Evolutionary conservation across 2,888 invertebrate genomes (phyloP), one percentile per base, ranked within the genome.

Genomic region (Clostera curtula): DNA sequence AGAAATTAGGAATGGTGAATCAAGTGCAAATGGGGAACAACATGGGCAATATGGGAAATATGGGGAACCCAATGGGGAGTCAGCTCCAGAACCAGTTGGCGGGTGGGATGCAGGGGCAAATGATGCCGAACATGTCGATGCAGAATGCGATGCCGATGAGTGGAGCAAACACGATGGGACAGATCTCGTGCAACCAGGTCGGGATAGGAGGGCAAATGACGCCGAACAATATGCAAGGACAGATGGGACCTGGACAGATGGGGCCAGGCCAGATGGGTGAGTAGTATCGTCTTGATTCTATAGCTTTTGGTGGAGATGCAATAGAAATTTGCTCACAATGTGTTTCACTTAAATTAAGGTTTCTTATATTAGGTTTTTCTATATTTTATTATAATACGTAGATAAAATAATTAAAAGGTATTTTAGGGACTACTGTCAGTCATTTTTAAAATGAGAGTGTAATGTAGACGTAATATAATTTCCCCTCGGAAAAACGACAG

Each of bases 1-100:
- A 85, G 39, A 88, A 88, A 53, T 72, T 88, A 35, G 74, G 77
- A 1, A 79, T 82, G 9, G 64, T 82, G 14, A 76, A 85, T 73
- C 87, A 87, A 55, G 77, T 79, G 0, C 83, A 82, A 21, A 87
- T 88, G 75, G 82, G 82, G 5, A 69, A 77, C 25, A 85, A 85
- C 24, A 86, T 87, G 74, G 67, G 66, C 0, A 66, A 66, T 0
- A 80, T 85, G 75, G 74, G 59, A 11, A 71, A 66, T 3, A 85
- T 80, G 69, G 70, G 63, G 1, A 82, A 80, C 21, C 74, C 84
- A 0, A 79, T 87, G 74, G 69, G 69, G 1, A 85, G 79, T 46
- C 82, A 75, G 47, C 49, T 86, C 24, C 80, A 79, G 43, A 79
- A 51, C 13, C 83, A 82, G 33, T 44, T 85, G 34, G 69, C 66